Conservation (phyloP, 1,140 invertebrate species). For the Brachionus calyciflorus region DNA sequence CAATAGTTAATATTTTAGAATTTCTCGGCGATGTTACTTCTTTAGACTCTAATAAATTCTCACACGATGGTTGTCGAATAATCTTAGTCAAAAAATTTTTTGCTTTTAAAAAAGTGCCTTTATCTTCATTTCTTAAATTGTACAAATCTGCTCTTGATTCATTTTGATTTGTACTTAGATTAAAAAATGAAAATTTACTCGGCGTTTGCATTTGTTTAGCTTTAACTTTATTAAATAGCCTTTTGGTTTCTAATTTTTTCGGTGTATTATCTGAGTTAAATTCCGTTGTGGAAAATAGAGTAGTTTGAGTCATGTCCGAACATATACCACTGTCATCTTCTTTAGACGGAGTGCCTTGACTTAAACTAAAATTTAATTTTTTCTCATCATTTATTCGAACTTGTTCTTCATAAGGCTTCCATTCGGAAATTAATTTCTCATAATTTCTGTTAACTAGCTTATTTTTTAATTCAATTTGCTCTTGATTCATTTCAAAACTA, state of each 20-base stretch:
- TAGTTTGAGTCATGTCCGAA: not conserved
- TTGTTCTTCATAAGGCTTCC: constrained; percentile 40
- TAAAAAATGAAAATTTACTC: not conserved
- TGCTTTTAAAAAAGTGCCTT: constrained; percentile 6
- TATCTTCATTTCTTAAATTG: constrained; percentile 35
- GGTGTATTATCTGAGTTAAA: not conserved
- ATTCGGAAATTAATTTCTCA: constrained; percentile 20
- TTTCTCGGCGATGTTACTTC: not conserved
- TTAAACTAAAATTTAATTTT: not conserved
- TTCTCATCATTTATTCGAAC: not conserved
- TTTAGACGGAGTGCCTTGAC: not conserved
- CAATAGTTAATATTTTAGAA: not conserved
- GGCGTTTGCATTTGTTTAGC: constrained; percentile 19
- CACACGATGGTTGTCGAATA: not conserved
- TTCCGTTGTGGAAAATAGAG: not conserved
- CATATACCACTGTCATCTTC: constrained; percentile 23
- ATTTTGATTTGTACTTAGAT: not conserved
- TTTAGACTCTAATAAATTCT: not conserved
- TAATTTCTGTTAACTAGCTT: not conserved
- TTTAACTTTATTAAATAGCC: constrained; percentile 15
- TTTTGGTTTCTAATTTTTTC: not conserved
- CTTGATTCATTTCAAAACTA: constrained; percentile 71
- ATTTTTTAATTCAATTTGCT: constrained; percentile 51
- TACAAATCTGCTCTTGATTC: constrained; percentile 21
- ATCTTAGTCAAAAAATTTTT: constrained; percentile 20